These are phyloP conservation scores for Drosophila demipolita DNA, from an alignment of 2,888 invertebrate species.

Conservation along the genomic window DNA sequence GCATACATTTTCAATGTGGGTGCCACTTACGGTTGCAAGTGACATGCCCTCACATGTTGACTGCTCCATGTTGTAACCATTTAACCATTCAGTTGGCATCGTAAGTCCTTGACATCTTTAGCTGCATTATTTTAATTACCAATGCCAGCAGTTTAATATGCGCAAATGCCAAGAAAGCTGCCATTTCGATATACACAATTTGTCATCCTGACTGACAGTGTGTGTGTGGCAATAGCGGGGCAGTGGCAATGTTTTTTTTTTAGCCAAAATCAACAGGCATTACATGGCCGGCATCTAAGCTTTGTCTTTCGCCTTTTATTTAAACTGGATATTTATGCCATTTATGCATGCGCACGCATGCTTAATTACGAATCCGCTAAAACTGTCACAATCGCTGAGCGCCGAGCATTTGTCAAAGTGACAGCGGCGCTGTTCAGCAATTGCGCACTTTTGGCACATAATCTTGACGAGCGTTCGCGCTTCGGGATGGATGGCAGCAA, in stretches of 20 bases:
- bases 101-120: conserved; percentile 75
- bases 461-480: conserved; percentile 63
- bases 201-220: conserved; percentile 65
- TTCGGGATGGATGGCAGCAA: conserved; percentile 26
- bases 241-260: conserved; percentile 20
- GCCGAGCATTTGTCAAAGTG: conserved; percentile 79
- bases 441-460: conserved; percentile 64
- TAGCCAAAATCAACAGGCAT: conserved; percentile 40
- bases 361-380: conserved; percentile 80
- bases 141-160: conserved; percentile 37
- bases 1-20: neutral
- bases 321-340: conserved; percentile 54
- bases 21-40: conserved; percentile 29
- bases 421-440: conserved; percentile 65
- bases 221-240: conserved; percentile 29
- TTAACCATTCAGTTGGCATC: conserved; percentile 69
- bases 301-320: conserved; percentile 36
- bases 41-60: conserved; percentile 11
- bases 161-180: conserved; percentile 42
- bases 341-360: conserved; percentile 81
- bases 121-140: conserved; percentile 73
- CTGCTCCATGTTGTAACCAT: conserved; percentile 33
- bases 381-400: conserved; percentile 79
- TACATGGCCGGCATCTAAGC: conserved; percentile 7
- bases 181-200: conserved; percentile 59